Base-by-base conservation (phyloP, 1,140 invertebrate species). In the Brachystomella parvula region DNA sequence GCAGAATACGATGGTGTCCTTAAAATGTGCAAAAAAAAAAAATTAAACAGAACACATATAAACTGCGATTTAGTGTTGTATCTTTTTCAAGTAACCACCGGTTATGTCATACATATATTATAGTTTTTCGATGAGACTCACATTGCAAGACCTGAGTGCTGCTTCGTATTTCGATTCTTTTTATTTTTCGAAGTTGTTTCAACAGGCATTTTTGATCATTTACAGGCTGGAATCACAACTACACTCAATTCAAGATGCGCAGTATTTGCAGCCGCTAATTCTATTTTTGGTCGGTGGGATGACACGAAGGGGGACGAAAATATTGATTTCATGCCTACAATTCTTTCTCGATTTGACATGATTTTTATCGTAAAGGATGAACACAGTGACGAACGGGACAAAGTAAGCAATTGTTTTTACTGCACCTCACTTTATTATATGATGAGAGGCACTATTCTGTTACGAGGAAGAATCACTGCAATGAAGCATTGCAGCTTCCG, bases 271-370 rank as follows among this genome's bases (percentile, higher is more conserved):
- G 97, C 97, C 9, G 97, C 97, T 1, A 99, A 99, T 80, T 96
- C 94, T 26, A 92, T 98, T 49, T 98, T 94, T 79, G 97, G 96
- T 2, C 84, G 94, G 32, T 99, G 96, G 97, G 97, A 99, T 77
- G 96, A 99, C 69, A 90, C 88, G 0, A 97, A 97, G 77, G 96
- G 94, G 3, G 92, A 96, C 73, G 94, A 98, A 71, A 99, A 99
- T 76, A 99, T 99, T 71, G 94, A 99, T 78, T 99, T 99, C 76
- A 97, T 99, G 93, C 97, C 97, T 0, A 99, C 97, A 0, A 99
- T 99, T 79, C 82, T 99, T n/a, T 99, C 97, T 0, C 86, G 97
- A 78, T 99, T 99, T 77, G 97, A 99, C 78, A 98, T 96, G 92
- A 99, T 99, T 72, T 99, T 98, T 76, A 95, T 99, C 75, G 90